Evolutionary conservation across 2,797 vertebrate genomes (phyloP).

Genomic region (Gymnothorax javanicus): DNA sequence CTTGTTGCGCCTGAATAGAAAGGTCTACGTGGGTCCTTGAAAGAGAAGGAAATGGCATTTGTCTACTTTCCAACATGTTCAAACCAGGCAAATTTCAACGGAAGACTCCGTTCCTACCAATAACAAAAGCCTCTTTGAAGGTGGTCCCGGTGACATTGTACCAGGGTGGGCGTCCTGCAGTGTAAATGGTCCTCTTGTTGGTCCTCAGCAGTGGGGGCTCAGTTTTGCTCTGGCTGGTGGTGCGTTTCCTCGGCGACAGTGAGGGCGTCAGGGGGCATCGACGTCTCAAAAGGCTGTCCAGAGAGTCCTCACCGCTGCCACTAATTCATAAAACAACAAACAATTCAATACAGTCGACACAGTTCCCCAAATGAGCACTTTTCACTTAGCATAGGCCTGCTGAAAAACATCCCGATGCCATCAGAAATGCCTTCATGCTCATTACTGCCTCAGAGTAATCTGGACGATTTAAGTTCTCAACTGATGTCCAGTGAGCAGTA

Average conservation of each 20-base stretch:
- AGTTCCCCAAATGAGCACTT: neutral
- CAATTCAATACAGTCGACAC: neutral
- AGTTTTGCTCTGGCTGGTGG: constrained; percentile 79
- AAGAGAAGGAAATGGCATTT: neutral
- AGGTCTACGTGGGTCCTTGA: neutral
- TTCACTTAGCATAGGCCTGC: neutral
- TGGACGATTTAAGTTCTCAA: constrained; percentile 35
- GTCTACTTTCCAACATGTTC: neutral
- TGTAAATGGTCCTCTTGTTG: constrained; percentile 88
- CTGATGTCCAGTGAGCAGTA: constrained; percentile 62
- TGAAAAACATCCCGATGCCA: constrained; percentile 51
- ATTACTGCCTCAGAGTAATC: constrained; percentile 47
- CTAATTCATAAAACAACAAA: constrained; percentile 42
- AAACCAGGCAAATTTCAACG: neutral
- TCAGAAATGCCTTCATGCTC: constrained; percentile 75
- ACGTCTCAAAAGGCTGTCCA: constrained; percentile 65
- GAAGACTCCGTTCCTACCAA: constrained; percentile 68
- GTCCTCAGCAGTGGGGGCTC: constrained; percentile 85
- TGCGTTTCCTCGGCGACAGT: constrained; percentile 73
- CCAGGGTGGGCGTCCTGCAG: constrained; percentile 85
- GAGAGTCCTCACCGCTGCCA: constrained; percentile 72
- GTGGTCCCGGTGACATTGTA: constrained; percentile 89
- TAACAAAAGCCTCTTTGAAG: constrained; percentile 89
- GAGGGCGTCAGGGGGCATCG: constrained; percentile 74
- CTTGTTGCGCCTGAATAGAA: neutral